phyloP scores from a whole-genome alignment of 2,113 vertebrate genomes.

The Onychorhynchus coronatus region DNA sequence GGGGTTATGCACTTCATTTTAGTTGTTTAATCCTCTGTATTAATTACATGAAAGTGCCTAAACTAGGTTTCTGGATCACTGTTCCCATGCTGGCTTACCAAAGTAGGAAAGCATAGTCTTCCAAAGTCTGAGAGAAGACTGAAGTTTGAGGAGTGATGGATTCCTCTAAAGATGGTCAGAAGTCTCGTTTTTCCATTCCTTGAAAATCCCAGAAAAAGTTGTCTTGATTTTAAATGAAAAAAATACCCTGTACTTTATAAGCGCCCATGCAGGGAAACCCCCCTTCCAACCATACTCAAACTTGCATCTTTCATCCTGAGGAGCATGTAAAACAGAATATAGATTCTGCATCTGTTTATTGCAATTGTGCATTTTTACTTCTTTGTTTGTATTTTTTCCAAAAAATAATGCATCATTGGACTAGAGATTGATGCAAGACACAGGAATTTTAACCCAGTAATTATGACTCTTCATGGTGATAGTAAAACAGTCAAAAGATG shows the following conservation, averaged over 20 bases:
- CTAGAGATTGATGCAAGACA: background rate
- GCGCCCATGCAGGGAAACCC: background rate
- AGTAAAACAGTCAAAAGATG: background rate
- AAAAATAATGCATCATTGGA: background rate
- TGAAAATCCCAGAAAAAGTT: background rate
- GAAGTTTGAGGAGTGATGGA: background rate
- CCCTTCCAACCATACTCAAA: background rate
- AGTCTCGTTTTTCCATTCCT: background rate
- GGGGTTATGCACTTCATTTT: background rate
- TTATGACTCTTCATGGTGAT: background rate
- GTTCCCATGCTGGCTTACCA: background rate
- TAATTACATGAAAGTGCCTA: background rate
- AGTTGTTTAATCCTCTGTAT: background rate
- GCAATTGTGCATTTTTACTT: background rate
- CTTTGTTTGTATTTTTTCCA: background rate
- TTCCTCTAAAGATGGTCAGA: background rate
- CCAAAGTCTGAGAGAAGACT: background rate
- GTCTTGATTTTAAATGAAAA: background rate
- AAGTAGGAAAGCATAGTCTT: background rate
- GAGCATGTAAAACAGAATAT: background rate
- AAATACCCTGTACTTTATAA: background rate
- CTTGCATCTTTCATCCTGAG: background rate
- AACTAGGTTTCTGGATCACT: background rate
- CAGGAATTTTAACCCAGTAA: background rate
- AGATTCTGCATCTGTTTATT: background rate